These are phyloP conservation scores for Chromoteleia sp. DNA, from an alignment of 2,888 invertebrate species.

Conservation along the genomic window DNA sequence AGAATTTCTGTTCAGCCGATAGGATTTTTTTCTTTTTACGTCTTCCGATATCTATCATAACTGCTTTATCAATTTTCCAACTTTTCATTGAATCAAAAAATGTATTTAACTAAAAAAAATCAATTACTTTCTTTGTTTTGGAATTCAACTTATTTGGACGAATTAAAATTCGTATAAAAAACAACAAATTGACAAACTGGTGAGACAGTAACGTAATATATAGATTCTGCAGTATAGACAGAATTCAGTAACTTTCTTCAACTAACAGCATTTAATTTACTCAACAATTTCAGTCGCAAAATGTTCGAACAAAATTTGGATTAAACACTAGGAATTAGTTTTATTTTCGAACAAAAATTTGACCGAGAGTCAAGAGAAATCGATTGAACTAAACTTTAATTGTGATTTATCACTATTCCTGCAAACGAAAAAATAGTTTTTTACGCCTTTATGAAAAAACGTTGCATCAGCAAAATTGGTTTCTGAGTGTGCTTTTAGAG, in stretches of 20 bases:
- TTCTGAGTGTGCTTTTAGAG: conserved; percentile 16
- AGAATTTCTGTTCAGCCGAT: too few relatives aligned
- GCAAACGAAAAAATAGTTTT: conserved; percentile 19
- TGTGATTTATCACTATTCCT: conserved; percentile 33
- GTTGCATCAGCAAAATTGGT: conserved; percentile 24
- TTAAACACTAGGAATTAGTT: conserved; percentile 41
- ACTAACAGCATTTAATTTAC: conserved; percentile 30
- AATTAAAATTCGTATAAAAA: too few relatives aligned
- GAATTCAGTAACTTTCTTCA: conserved; percentile 19
- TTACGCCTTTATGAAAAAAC: conserved; percentile 20
- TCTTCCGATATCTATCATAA: too few relatives aligned
- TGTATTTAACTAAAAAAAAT: too few relatives aligned
- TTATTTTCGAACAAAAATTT: conserved; percentile 34
- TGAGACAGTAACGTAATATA: conserved; percentile 28
- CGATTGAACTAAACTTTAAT: conserved; percentile 42
- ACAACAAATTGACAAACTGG: too few relatives aligned
- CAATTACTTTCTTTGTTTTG: too few relatives aligned
- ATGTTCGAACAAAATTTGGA: conserved; percentile 28
- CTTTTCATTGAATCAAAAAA: too few relatives aligned
- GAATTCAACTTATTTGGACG: too few relatives aligned
- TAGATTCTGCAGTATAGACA: conserved; percentile 26
- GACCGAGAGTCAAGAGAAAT: conserved; percentile 25
- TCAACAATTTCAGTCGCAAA: conserved; percentile 37
- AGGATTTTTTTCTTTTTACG: too few relatives aligned
- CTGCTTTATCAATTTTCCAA: too few relatives aligned